Evolutionary conservation across 1,140 invertebrate species (phyloP), one percentile per base, ranked within the genome.

Genomic region (Globodera rostochiensis): DNA sequence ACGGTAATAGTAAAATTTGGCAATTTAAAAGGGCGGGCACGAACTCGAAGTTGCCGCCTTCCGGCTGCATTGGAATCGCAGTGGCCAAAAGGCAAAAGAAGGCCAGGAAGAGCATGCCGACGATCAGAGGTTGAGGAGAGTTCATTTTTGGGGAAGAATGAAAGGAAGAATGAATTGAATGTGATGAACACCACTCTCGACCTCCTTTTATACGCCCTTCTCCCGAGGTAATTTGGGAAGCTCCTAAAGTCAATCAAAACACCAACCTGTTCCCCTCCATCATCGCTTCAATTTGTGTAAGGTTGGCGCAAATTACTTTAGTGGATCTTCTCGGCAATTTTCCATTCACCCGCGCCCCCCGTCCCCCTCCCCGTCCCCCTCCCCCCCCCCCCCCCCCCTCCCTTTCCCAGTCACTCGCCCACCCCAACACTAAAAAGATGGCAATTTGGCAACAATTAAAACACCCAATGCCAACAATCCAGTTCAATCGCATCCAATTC

Each of bases 131-230:
- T 4, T 64, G 57, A 53, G 15, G 53, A 64, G 57, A 64, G 15
- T 6, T 19, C 57, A 64, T 64, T 64, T 64, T 53, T 53, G 50
- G 13, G 57, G 11, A 15, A 15, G 57, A 64, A 19, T 6, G 57
- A 2, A 13, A 64, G 50, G 15, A 36, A 19, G 57, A 19, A 19
- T n/a, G 57, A 64, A 19, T 19, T 11, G 13, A 15, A 19, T 64
- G 13, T 64, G 57, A 19, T 64, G 57, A 15, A 13, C 5, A 1
- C 19, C 57, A 13, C 57, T 73, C 15, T 13, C 71, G 71, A 47
- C 15, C n/a, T 49, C 15, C 50, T 73, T 73, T 73, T 73, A 73
- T 73, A 73, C 50, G 69, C 69, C 7, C 69, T 71, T 4, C 11
- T 71, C 46, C 11, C 69, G 11, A 71, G 46, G 5, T 19, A 73